phyloP scores from a whole-genome alignment of 2,888 invertebrate genomes.

The Craniophora ligustri region DNA sequence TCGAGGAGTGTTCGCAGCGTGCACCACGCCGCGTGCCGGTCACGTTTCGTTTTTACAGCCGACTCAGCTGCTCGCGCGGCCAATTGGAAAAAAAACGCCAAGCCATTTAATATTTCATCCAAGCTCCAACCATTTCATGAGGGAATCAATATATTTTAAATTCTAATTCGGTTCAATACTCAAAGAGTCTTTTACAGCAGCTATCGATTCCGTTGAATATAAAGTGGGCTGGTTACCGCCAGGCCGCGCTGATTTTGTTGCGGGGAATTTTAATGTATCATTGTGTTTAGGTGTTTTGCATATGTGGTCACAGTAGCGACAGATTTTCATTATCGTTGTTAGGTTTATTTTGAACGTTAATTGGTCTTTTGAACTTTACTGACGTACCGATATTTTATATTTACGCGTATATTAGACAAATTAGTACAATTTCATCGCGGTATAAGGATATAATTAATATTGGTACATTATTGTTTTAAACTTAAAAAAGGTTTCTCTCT shows the following conservation, averaged over 20 bases:
- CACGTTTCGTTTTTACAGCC: slow-evolving; percentile 85
- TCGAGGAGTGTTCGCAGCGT: slow-evolving; percentile 22
- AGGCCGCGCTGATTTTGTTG: slow-evolving; percentile 57
- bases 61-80: slow-evolving; percentile 79
- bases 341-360: too few relatives aligned
- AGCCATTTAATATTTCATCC: slow-evolving; percentile 73
- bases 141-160: slow-evolving; percentile 86
- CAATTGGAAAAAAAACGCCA: slow-evolving; percentile 78
- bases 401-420: too few relatives aligned
- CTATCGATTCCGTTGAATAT: slow-evolving; percentile 80
- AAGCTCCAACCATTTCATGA: slow-evolving; percentile 64
- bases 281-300: slow-evolving; percentile 35
- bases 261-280: slow-evolving; percentile 52
- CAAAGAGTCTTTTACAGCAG: slow-evolving; percentile 75
- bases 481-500: too few relatives aligned
- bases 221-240: slow-evolving; percentile 65
- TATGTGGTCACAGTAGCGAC: too few relatives aligned
- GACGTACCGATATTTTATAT: too few relatives aligned
- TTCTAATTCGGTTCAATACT: slow-evolving; percentile 80
- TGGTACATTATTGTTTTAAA: too few relatives aligned
- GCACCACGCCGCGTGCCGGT: slow-evolving; percentile 51
- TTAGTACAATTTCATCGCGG: too few relatives aligned
- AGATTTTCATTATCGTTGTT: too few relatives aligned
- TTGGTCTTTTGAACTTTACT: too few relatives aligned
- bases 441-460: too few relatives aligned